A percentile compares a stretch with the other conserved stretches of the same genome.
These are phyloP conservation scores for Polyommatus iphigenia DNA, from an alignment of 2,888 invertebrate species.

Conservation along the genomic window DNA sequence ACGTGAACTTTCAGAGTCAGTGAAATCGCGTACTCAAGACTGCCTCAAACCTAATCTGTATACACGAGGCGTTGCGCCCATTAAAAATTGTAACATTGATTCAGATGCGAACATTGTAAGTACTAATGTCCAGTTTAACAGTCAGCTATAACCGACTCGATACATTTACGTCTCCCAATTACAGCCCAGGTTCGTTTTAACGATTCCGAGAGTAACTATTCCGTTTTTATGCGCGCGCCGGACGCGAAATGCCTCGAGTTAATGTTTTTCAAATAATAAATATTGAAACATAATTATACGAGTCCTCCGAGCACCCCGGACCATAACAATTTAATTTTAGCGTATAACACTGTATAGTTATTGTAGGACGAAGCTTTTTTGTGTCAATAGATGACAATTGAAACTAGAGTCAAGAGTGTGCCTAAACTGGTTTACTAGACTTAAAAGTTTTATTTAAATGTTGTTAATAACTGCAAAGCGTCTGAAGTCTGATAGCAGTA, in stretches of 20 bases:
- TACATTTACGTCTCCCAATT: conserved; percentile 78
- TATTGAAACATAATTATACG: conserved; percentile 48
- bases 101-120: conserved; percentile 63
- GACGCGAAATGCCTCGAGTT: conserved; percentile 60
- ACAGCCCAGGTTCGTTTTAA: conserved; percentile 73
- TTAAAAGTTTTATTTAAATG: no score
- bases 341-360: conserved; percentile 26
- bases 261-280: conserved; percentile 50
- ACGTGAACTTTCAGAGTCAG: no score
- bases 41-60: neutral
- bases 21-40: no score
- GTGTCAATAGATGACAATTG: no score
- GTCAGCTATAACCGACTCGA: conserved; percentile 70
- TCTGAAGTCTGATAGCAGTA: no score
- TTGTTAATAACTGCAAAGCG: no score
- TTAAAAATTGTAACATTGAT: conserved; percentile 38
- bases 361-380: neutral
- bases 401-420: no score
- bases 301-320: conserved; percentile 40
- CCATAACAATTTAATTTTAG: conserved; percentile 41
- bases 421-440: no score
- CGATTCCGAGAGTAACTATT: conserved; percentile 77
- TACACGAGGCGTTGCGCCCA: neutral
- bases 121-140: conserved; percentile 75
- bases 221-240: conserved; percentile 73